These are phyloP conservation scores for Brachyhypopomus occidentalis DNA, from an alignment of 2,113 vertebrate genomes.

Conservation along the genomic window DNA sequence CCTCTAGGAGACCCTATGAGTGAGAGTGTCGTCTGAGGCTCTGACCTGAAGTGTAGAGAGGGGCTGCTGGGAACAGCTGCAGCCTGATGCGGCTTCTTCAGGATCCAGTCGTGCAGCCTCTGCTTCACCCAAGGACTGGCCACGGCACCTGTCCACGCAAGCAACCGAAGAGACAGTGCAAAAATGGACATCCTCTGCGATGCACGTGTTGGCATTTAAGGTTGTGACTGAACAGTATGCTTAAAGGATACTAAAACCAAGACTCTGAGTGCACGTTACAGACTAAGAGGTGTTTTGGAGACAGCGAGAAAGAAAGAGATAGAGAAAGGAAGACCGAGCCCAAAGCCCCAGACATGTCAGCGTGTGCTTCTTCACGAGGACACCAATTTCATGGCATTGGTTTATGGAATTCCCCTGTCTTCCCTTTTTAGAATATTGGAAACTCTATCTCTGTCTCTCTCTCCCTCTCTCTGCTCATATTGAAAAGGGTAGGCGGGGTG, in stretches of 20 bases:
- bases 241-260: not conserved
- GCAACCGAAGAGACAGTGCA: conserved; percentile 21
- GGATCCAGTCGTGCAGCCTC: conserved; percentile 86
- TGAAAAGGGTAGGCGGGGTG: not conserved
- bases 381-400: not conserved
- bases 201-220: not conserved
- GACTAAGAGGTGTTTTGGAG: not conserved
- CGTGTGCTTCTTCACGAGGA: not conserved
- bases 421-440: not conserved
- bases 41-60: not conserved
- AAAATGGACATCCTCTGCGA: not conserved
- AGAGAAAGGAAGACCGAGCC: not conserved
- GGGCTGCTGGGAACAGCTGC: conserved; percentile 29
- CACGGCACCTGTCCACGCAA: conserved; percentile 78
- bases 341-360: not conserved
- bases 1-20: not conserved
- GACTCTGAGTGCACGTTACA: not conserved
- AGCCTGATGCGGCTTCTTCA: conserved; percentile 82
- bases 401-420: not conserved
- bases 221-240: not conserved
- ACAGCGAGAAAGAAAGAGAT: not conserved
- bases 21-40: not conserved
- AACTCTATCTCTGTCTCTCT: not conserved
- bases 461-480: not conserved
- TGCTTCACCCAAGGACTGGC: conserved; percentile 88